Conservation (phyloP, 2,797 vertebrate species). For the Remorina albescens region DNA sequence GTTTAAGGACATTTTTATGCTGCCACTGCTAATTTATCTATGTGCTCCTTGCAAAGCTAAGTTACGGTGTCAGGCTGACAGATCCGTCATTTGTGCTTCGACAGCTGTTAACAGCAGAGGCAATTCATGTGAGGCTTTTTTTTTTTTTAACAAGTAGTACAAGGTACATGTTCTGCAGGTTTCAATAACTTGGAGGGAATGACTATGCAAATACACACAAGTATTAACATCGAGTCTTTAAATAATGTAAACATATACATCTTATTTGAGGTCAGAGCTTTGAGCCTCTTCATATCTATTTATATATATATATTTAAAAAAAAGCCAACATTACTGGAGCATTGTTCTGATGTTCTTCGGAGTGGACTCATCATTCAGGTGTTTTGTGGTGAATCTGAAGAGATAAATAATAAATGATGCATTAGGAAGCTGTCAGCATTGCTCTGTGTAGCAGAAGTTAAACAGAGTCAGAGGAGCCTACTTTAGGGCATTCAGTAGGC, state of each 20-base stretch:
- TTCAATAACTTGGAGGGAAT: conserved; percentile 89
- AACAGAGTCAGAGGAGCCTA: conserved; percentile 73
- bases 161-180: conserved; percentile 75
- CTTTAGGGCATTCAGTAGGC: conserved; percentile 97
- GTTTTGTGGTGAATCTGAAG: conserved; percentile 97
- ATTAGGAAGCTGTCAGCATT: background rate
- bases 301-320: conserved; percentile 42
- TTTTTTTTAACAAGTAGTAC: conserved; percentile 73
- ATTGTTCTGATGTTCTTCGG: conserved; percentile 98
- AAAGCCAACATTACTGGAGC: conserved; percentile 91
- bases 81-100: conserved; percentile 55
- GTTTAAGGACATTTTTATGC: conserved; percentile 27
- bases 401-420: background rate
- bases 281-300: conserved; percentile 88
- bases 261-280: conserved; percentile 93
- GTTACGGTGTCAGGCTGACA: conserved; percentile 56
- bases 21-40: conserved; percentile 36
- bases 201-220: conserved; percentile 94
- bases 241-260: conserved; percentile 99
- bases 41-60: conserved; percentile 50
- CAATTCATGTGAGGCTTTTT: conserved; percentile 74
- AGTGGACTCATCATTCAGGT: conserved; percentile 99
- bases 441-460: background rate
- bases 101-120: conserved; percentile 82
- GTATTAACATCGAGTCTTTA: conserved; percentile 98